Conservation (phyloP, 2,113 vertebrate species). For the Psettodes erumei region DNA sequence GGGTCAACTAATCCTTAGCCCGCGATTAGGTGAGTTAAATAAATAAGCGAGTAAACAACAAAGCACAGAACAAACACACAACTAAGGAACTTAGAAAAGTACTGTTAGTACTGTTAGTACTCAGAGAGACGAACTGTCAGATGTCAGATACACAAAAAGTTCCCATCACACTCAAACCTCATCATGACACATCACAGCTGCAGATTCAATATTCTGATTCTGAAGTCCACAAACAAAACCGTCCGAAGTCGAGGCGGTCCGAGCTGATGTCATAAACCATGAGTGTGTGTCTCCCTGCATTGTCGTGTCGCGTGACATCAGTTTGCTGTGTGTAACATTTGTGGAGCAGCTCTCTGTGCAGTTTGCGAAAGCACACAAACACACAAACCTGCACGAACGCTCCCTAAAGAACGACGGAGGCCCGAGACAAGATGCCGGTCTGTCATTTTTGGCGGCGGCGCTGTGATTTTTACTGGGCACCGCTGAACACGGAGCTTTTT, state of each 20-base stretch:
- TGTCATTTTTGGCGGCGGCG: constrained; percentile 80
- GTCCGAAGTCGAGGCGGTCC: too few relatives aligned
- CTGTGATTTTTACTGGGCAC: constrained; percentile 73
- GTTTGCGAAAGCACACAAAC: constrained; percentile 66
- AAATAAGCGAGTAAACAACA: constrained; percentile 21
- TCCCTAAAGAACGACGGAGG: constrained; percentile 70
- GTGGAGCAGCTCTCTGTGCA: constrained; percentile 33
- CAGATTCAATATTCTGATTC: neutral
- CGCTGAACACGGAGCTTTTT: constrained; percentile 68
- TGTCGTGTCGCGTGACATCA: constrained; percentile 14
- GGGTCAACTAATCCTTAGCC: neutral
- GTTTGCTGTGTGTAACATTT: constrained; percentile 31
- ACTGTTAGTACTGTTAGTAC: too few relatives aligned
- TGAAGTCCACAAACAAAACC: neutral
- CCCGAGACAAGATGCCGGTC: constrained; percentile 75
- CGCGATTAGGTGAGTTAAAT: constrained; percentile 33
- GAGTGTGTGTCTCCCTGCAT: neutral
- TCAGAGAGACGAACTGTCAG: too few relatives aligned
- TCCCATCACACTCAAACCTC: neutral
- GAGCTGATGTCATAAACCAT: neutral
- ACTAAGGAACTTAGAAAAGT: constrained; percentile 3
- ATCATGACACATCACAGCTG: neutral
- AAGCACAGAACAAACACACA: constrained; percentile 28
- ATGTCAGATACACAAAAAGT: too few relatives aligned
- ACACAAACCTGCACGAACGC: constrained; percentile 67